phyloP scores from a whole-genome alignment of 1,140 invertebrate species.

The Drosophila ananassae region DNA sequence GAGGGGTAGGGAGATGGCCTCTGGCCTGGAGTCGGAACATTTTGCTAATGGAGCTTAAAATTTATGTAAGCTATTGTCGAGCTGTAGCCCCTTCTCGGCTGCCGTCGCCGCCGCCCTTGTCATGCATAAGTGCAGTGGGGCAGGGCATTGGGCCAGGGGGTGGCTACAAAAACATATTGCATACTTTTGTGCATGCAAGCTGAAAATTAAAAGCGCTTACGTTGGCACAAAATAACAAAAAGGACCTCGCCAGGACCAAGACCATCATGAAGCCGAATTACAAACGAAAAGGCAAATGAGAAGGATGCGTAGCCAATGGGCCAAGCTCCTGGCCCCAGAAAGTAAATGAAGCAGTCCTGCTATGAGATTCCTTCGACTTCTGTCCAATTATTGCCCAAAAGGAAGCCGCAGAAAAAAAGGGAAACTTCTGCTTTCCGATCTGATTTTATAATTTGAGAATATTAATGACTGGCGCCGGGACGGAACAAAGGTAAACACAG shows the following conservation, averaged over 20 bases:
- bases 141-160: slow-evolving; percentile 11
- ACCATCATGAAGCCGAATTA: slow-evolving; percentile 25
- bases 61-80: slow-evolving; percentile 79
- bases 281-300: slow-evolving; percentile 56
- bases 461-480: slow-evolving; percentile 48
- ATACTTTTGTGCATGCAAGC: slow-evolving; percentile 82
- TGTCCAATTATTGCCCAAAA: slow-evolving; percentile 17
- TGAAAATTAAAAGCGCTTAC: slow-evolving; percentile 82
- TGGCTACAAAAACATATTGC: slow-evolving; percentile 65
- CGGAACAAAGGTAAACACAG: slow-evolving; percentile 10
- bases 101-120: slow-evolving; percentile 33
- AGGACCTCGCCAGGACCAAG: neutral
- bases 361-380: slow-evolving; percentile 1
- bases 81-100: slow-evolving; percentile 14
- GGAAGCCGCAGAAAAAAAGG: slow-evolving; percentile 16
- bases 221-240: slow-evolving; percentile 52
- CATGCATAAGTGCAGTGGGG: slow-evolving; percentile 70
- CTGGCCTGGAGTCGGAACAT: slow-evolving; percentile 64
- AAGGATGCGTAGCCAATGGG: slow-evolving; percentile 52
- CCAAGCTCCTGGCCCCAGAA: neutral
- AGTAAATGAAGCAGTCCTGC: slow-evolving; percentile 64
- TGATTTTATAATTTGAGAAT: slow-evolving; percentile 57
- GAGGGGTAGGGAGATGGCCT: slow-evolving; percentile 24
- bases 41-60: slow-evolving; percentile 83
- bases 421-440: neutral